Base-by-base conservation (phyloP, 1,140 invertebrate species). In the Scaptomyza graminum region DNA sequence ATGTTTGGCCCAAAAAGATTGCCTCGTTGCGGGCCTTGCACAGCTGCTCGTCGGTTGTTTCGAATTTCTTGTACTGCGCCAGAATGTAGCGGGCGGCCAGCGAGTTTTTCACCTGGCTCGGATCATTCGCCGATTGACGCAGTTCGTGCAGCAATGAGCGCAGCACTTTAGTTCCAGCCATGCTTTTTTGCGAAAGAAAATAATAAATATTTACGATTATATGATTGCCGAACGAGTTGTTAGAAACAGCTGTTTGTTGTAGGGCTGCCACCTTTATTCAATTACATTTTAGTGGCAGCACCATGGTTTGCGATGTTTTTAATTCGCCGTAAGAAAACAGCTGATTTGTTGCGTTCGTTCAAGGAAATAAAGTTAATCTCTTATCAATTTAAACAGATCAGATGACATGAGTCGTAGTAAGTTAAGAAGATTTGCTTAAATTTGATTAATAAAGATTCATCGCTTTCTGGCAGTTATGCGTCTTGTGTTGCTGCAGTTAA, bases 1-100 rank as follows among this genome's bases (percentile, higher is more conserved):
- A 98, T 0, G 95, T 95, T 43, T 95, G 93, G 0, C 94, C 96
- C 64, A 95, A 64, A 54, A 93, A 93, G 57, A 95, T 92, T 80
- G 96, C 94, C 88, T 97, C 96, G 88, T 96, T 94, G 69, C 94
- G 93, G 0, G 95, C 96, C 89, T 96, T 97, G 80, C 97, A 98
- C 0, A 95, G 87, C 73, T 96, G 95, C 85, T 96, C 93, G 44
- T 96, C 95, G 0, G 96, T 97, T 13, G 95, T 95, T 81, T 95
- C 93, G 80, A 96, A 94, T 74, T 94, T 95, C 28, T 94, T 93
- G 68, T 95, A 96, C 78, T 97, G 95, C 15, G 93, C 92, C 39
- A 97, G 90, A 50, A 97, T 93, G 79, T 96, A 97, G 46, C 92
- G 80, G 0, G 84, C 84, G 1, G 90, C 79, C 22, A 60, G 80